These are phyloP conservation scores for Fratercula arctica DNA, from an alignment of 2,797 vertebrate species.

Conservation along the genomic window DNA sequence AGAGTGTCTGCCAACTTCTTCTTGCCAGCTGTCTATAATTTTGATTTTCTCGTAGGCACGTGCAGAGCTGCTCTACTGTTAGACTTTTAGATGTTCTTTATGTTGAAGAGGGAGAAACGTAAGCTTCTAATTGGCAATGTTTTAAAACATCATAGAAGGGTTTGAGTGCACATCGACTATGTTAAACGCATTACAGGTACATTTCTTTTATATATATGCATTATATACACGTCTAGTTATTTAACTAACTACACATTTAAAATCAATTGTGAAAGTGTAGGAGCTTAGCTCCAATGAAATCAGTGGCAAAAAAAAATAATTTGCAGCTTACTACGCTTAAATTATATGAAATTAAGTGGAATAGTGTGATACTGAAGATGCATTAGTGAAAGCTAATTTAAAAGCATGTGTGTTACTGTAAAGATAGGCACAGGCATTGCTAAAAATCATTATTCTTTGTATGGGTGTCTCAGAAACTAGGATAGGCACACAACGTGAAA, in stretches of 20 bases:
- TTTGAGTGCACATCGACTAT: background rate
- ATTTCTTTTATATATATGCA: background rate
- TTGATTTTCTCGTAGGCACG: background rate
- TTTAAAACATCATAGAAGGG: background rate
- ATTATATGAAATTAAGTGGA: background rate
- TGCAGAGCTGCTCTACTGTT: background rate
- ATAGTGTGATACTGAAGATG: background rate
- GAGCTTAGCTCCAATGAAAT: background rate
- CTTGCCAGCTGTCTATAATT: background rate
- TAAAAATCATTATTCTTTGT: background rate
- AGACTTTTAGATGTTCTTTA: background rate
- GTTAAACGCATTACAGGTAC: background rate
- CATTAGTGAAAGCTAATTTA: background rate
- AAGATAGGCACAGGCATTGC: background rate
- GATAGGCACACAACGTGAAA: background rate
- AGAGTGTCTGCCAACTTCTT: background rate
- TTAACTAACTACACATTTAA: background rate
- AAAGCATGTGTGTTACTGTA: background rate
- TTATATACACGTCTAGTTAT: background rate
- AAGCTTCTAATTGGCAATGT: background rate
- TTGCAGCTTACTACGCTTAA: background rate
- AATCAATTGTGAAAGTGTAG: background rate
- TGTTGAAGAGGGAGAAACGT: background rate
- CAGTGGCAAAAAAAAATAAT: background rate
- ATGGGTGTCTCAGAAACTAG: background rate